Evolutionary conservation across 2,113 vertebrate genomes (phyloP), one percentile per base, ranked within the genome.

Genomic region (Nesoenas mayeri): DNA sequence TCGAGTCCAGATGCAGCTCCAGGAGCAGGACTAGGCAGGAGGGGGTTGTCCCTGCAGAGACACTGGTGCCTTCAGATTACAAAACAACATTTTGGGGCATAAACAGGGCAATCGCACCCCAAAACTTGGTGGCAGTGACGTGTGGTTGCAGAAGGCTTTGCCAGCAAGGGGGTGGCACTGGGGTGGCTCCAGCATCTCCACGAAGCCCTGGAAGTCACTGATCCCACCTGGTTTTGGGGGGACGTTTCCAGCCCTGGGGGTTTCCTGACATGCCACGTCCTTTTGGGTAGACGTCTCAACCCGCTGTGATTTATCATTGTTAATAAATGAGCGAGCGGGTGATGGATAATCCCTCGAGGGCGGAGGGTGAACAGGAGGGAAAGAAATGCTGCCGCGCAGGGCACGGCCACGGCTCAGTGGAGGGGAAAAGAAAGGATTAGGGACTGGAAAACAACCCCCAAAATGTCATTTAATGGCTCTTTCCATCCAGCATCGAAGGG

Each of bases 41-140:
- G 24, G 8, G 6, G 6, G 28, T 1, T 15, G 19, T 20, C 26
- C 5, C 64, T 75, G 69, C 26, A 31, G 75, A 58, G 15, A 1
- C 0, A 0, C 40, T 6, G 66, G 13, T 78, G 66, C 34, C 58
- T 70, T 51, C 67, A 34, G 67, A 5, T 40, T 21, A 15, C 25
- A n/a, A 58, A 67, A 7, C 31, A 53, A 44, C 22, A 4, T 58
- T 66, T 14, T 3, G 51, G 51, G 67, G 24, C n/a, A 19, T n/a
- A 82, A 14, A 1, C 28, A 5, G 31, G 18, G 24, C 0, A 2
- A 13, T 18, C 0, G 0, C 1, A 1, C 54, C 54, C 44, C 58
- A 38, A 29, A 89, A 58, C 4, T 11, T 14, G 54, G 53, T 15
- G 38, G 22, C 26, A 42, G 18, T 1, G 1, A 44, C 0, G 1